Conservation (phyloP, 1,140 invertebrate genomes). For the Caenorhabditis tropicalis region DNA sequence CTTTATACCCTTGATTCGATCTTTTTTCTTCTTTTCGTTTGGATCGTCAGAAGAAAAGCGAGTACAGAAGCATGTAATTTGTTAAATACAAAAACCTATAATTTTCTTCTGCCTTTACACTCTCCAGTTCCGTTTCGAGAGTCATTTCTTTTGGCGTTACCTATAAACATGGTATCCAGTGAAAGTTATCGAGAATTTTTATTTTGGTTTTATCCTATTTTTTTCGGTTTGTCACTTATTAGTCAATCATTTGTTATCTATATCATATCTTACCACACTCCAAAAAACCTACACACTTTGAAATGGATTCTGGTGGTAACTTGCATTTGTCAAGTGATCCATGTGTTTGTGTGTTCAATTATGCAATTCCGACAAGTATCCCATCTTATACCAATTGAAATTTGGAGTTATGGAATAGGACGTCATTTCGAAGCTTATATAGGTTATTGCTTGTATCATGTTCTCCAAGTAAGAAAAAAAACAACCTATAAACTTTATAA, state of each 20-base stretch:
- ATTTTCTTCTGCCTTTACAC: too few species aligned
- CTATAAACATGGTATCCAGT: neutral
- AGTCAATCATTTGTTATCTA: neutral
- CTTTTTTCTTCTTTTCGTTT: too few species aligned
- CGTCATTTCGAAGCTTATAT: neutral
- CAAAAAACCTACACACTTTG: neutral
- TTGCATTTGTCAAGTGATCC: neutral
- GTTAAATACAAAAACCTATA: too few species aligned
- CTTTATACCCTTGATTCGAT: too few species aligned
- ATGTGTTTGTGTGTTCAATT: neutral
- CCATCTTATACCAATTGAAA: neutral
- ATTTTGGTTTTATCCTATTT: neutral
- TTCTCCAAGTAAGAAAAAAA: neutral
- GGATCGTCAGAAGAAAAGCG: too few species aligned
- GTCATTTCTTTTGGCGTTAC: neutral
- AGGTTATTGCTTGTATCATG: neutral
- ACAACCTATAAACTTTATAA: neutral
- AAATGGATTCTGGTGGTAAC: neutral
- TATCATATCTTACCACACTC: neutral
- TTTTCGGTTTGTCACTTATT: neutral
- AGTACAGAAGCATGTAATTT: too few species aligned
- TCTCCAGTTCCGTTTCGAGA: too few species aligned
- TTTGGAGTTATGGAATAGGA: neutral
- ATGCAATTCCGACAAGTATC: conserved; percentile 30
- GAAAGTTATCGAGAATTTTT: neutral